Percentiles rank a stretch among this genome's conserved stretches.
phyloP scores from a whole-genome alignment of 2,888 invertebrate species.

The Mimachlamys varia region DNA sequence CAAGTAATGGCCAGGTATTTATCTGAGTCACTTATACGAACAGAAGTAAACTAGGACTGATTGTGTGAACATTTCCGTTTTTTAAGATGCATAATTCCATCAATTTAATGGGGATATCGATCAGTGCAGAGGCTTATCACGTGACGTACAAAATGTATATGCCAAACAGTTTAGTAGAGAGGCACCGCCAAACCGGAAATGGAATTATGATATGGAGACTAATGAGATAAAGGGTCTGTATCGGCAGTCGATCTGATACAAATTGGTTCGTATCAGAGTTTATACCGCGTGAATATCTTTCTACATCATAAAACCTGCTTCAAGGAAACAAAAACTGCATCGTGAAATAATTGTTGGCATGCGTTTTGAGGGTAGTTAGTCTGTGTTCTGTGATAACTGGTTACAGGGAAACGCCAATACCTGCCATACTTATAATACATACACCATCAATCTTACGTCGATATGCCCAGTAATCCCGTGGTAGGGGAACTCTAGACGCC shows the following conservation, averaged over 20 bases:
- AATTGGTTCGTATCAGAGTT: not conserved
- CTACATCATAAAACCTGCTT: not conserved
- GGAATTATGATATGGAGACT: not conserved
- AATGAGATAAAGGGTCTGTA: not conserved
- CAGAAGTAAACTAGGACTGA: not conserved
- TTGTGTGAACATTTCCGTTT: not conserved
- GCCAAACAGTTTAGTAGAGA: not conserved
- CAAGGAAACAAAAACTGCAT: not conserved
- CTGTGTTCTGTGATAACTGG: too few relatives aligned
- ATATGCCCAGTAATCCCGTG: not conserved
- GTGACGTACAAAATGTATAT: not conserved
- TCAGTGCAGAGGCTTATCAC: not conserved
- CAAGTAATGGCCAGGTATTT: too few relatives aligned
- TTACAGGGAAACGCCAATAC: not conserved
- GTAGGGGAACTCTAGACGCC: not conserved
- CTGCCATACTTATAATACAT: not conserved
- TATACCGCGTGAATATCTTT: not conserved
- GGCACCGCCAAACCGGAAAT: not conserved
- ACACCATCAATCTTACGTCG: not conserved
- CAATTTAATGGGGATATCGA: not conserved
- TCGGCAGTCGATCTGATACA: not conserved
- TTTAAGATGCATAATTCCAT: slow-evolving; percentile 10
- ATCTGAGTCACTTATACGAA: not conserved
- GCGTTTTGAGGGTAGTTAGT: not conserved
- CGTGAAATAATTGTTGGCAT: not conserved